phyloP scores from a whole-genome alignment of 2,888 invertebrate species.

The Gymnocheta viridis region DNA sequence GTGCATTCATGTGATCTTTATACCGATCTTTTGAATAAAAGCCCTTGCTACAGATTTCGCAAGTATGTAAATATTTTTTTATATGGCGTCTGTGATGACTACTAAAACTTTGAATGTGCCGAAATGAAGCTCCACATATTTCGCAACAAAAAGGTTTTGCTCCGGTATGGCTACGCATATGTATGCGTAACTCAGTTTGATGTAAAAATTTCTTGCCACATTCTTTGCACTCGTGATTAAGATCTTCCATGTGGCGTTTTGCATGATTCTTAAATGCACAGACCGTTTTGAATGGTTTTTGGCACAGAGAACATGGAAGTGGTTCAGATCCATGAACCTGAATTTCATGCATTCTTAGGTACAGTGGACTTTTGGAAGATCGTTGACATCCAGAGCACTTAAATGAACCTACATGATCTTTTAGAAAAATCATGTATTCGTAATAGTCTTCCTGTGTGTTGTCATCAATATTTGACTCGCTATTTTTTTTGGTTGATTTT shows the following conservation, averaged over 20 bases:
- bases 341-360: slow-evolving; percentile 57
- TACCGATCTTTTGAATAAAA: slow-evolving; percentile 63
- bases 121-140: slow-evolving; percentile 64
- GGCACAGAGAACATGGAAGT: slow-evolving; percentile 58
- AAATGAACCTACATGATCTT: slow-evolving; percentile 58
- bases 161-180: slow-evolving; percentile 66
- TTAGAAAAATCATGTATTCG: slow-evolving; percentile 45
- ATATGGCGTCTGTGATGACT: slow-evolving; percentile 61
- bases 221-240: slow-evolving; percentile 62
- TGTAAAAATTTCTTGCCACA: slow-evolving; percentile 66
- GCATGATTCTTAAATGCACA: slow-evolving; percentile 63
- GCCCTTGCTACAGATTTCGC: slow-evolving; percentile 61
- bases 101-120: slow-evolving; percentile 57
- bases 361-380: slow-evolving; percentile 48
- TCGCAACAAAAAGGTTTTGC: slow-evolving; percentile 65
- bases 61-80: slow-evolving; percentile 59
- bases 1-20: slow-evolving; percentile 66
- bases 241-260: slow-evolving; percentile 65
- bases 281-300: slow-evolving; percentile 49
- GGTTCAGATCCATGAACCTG: slow-evolving; percentile 54
- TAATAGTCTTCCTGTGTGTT: slow-evolving; percentile 46
- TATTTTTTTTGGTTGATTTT: background rate
- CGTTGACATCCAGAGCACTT: slow-evolving; percentile 59
- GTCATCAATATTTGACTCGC: slow-evolving; percentile 2
- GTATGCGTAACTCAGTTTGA: slow-evolving; percentile 54